Conservation (phyloP, 1,140 invertebrate genomes). For the Plodia interpunctella region DNA sequence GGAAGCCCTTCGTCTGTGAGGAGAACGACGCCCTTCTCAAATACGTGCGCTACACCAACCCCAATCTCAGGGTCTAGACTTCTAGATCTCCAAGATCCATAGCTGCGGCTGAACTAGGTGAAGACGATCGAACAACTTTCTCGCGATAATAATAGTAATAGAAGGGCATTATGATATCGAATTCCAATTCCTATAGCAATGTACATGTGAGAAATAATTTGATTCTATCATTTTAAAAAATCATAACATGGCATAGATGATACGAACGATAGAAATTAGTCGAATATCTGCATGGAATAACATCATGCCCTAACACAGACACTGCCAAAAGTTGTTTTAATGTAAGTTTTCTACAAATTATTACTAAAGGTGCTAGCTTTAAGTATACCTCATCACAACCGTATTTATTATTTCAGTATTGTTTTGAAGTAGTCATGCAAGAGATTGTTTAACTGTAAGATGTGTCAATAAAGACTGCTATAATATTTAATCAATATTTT, state of each 20-base stretch:
- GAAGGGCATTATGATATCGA: too few species aligned
- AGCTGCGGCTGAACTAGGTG: not conserved
- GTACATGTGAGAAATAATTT: too few species aligned
- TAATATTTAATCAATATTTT: constrained; percentile 26
- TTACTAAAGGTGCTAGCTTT: constrained; percentile 32
- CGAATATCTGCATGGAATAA: too few species aligned
- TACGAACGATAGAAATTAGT: too few species aligned
- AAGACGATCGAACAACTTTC: not conserved
- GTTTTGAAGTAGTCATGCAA: constrained; percentile 23
- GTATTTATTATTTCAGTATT: constrained; percentile 63
- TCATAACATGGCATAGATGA: too few species aligned
- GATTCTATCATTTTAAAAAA: too few species aligned
- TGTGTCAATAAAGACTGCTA: constrained; percentile 59
- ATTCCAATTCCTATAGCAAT: too few species aligned
- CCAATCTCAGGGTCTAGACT: constrained; percentile 82
- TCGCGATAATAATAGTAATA: not conserved
- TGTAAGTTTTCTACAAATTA: constrained; percentile 18
- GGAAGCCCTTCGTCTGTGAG: constrained; percentile 90
- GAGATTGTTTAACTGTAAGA: constrained; percentile 38
- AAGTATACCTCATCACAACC: constrained; percentile 50
- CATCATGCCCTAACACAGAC: constrained; percentile 9
- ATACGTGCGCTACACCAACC: constrained; percentile 88
- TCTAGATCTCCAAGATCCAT: not conserved
- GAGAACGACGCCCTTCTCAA: constrained; percentile 88
- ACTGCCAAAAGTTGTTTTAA: constrained; percentile 12